These are phyloP conservation scores for Dolichallabes microphthalmus DNA, from an alignment of 2,113 vertebrate species.

Conservation along the genomic window DNA sequence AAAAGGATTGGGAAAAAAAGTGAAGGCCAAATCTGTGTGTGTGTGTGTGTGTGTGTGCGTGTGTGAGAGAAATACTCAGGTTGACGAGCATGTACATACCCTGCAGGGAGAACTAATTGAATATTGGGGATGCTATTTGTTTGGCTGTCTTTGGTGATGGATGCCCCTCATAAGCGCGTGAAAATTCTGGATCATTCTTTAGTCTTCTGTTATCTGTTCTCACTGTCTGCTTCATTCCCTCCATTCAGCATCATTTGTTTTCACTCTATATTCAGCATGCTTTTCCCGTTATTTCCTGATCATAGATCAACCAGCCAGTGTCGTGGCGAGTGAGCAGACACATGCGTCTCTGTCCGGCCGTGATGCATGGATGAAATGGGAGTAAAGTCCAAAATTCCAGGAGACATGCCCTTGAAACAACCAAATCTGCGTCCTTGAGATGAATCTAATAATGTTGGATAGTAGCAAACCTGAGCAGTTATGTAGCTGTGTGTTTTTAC, in stretches of 20 bases:
- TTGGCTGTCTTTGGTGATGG: constrained; percentile 70
- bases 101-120: constrained; percentile 65
- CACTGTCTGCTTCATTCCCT: constrained; percentile 47
- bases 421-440: constrained; percentile 14
- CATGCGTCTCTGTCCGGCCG: constrained; percentile 32
- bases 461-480: neutral
- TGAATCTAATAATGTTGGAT: constrained; percentile 21
- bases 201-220: constrained; percentile 65
- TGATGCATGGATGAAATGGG: constrained; percentile 30
- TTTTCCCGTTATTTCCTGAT: constrained; percentile 52
- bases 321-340: constrained; percentile 17
- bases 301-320: constrained; percentile 46
- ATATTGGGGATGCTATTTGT: constrained; percentile 67
- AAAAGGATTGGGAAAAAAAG: constrained; percentile 19
- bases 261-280: constrained; percentile 54
- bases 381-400: constrained; percentile 6
- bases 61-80: neutral
- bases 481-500: constrained; percentile 26
- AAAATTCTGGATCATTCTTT: constrained; percentile 72
- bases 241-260: constrained; percentile 41
- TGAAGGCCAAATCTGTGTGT: neutral
- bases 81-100: constrained; percentile 44
- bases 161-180: constrained; percentile 75
- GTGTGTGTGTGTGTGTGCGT: neutral
- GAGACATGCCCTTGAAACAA: constrained; percentile 20